A percentile compares a stretch with the other conserved stretches of the same genome.
phyloP scores from a whole-genome alignment of 2,888 invertebrate species.

The Leptinotarsa peninsularis region DNA sequence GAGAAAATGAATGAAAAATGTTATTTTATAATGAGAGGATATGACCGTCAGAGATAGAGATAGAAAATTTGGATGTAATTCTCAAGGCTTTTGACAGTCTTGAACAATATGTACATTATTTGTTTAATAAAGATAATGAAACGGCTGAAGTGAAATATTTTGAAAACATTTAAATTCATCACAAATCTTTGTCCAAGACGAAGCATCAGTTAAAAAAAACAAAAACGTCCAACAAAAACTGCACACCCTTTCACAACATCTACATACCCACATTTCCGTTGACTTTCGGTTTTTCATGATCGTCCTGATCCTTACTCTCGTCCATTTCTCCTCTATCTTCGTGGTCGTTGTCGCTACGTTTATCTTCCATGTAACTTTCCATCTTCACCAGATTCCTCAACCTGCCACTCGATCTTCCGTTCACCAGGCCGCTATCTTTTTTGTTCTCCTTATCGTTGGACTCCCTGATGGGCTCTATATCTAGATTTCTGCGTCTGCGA shows the following conservation, averaged over 20 bases:
- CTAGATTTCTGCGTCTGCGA: constrained; percentile 21
- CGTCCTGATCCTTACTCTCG: constrained; percentile 37
- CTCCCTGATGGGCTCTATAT: constrained; percentile 39
- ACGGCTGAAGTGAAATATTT: too few relatives aligned
- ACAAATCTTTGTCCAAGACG: too few relatives aligned
- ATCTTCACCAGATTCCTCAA: constrained; percentile 34
- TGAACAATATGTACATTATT: too few relatives aligned
- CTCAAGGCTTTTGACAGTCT: too few relatives aligned
- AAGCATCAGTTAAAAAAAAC: too few relatives aligned
- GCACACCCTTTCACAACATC: not conserved
- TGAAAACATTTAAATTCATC: too few relatives aligned
- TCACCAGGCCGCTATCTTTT: constrained; percentile 45
- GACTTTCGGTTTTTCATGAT: constrained; percentile 31
- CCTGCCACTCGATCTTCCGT: constrained; percentile 26
- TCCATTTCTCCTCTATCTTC: constrained; percentile 36
- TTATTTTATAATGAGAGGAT: too few relatives aligned
- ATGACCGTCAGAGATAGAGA: too few relatives aligned
- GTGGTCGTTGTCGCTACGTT: constrained; percentile 35
- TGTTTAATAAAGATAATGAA: too few relatives aligned
- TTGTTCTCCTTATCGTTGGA: constrained; percentile 56
- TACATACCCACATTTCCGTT: constrained; percentile 27
- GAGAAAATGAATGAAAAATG: too few relatives aligned
- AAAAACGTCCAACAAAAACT: too few relatives aligned
- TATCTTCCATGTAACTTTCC: constrained; percentile 41
- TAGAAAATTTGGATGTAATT: too few relatives aligned